phyloP scores from a whole-genome alignment of 1,140 invertebrate species.

The Camponotus floridanus region DNA sequence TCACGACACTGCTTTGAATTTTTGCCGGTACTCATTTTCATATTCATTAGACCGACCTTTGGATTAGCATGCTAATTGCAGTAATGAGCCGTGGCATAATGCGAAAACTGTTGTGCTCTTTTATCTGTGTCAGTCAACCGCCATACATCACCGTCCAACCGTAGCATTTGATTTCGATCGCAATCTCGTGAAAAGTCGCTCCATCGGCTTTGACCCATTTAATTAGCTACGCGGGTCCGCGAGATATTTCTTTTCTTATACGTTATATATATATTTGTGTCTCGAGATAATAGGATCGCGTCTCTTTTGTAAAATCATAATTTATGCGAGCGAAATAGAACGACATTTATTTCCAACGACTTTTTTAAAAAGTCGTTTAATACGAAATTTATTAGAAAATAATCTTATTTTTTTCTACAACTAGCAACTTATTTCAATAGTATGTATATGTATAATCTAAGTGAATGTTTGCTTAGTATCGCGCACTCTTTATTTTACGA shows the following conservation, averaged over 20 bases:
- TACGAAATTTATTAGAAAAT: background rate
- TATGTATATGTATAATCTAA: too few relatives aligned
- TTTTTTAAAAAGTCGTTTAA: background rate
- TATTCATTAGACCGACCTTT: constrained; percentile 69
- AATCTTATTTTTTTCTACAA: background rate
- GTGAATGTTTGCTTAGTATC: too few relatives aligned
- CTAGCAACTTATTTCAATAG: background rate
- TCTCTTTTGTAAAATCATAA: background rate
- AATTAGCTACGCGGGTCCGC: background rate
- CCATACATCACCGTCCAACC: constrained; percentile 29
- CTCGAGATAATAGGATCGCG: background rate
- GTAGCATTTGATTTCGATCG: constrained; percentile 26
- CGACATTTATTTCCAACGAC: background rate
- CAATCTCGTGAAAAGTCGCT: constrained; percentile 29
- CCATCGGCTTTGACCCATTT: constrained; percentile 23
- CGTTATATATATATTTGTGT: background rate
- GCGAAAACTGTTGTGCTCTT: constrained; percentile 29
- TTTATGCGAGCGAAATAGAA: background rate
- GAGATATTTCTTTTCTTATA: too few relatives aligned
- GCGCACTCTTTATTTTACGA: too few relatives aligned
- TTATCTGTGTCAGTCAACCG: constrained; percentile 49
- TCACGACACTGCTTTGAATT: constrained; percentile 51
- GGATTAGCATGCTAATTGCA: constrained; percentile 74
- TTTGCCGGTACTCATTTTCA: constrained; percentile 68
- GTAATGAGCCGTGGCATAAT: constrained; percentile 64